A percentile compares a stretch with the other conserved stretches of the same genome.
Evolutionary conservation across 2,888 invertebrate genomes (phyloP).

Genomic region (Machimus atricapillus): DNA sequence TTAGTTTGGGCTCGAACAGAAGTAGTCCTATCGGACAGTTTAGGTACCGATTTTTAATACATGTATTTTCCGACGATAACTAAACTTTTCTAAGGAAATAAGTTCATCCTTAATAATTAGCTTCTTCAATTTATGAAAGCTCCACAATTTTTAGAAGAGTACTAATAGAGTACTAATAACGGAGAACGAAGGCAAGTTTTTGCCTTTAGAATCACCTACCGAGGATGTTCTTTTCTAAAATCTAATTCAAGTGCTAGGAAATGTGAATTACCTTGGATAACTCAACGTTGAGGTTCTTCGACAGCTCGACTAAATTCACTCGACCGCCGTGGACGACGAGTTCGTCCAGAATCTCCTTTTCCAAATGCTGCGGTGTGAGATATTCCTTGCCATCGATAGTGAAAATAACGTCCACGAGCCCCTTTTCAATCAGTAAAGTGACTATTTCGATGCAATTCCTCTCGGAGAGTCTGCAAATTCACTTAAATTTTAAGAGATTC

Average conservation of each 20-base stretch:
- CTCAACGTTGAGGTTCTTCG: constrained; percentile 88
- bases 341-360: constrained; percentile 91
- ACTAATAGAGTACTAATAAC: too few species aligned
- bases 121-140: too few species aligned
- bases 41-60: too few species aligned
- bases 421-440: constrained; percentile 80
- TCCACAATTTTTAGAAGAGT: too few species aligned
- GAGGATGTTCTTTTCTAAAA: too few species aligned
- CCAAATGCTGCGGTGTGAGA: constrained; percentile 88
- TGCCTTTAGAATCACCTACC: too few species aligned
- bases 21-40: too few species aligned
- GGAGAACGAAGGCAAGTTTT: too few species aligned
- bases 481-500: background rate
- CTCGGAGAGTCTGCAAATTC: constrained; percentile 81
- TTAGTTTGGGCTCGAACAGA: too few species aligned
- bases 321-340: constrained; percentile 87
- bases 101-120: too few species aligned
- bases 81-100: too few species aligned
- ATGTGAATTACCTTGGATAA: constrained; percentile 64
- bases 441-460: constrained; percentile 97
- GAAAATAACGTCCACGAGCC: constrained; percentile 88
- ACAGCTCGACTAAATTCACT: constrained; percentile 86
- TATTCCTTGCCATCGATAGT: constrained; percentile 98
- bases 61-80: too few species aligned
- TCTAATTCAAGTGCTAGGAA: background rate